Conservation (phyloP, 2,113 vertebrate species). For the Sclerurus mexicanus region DNA sequence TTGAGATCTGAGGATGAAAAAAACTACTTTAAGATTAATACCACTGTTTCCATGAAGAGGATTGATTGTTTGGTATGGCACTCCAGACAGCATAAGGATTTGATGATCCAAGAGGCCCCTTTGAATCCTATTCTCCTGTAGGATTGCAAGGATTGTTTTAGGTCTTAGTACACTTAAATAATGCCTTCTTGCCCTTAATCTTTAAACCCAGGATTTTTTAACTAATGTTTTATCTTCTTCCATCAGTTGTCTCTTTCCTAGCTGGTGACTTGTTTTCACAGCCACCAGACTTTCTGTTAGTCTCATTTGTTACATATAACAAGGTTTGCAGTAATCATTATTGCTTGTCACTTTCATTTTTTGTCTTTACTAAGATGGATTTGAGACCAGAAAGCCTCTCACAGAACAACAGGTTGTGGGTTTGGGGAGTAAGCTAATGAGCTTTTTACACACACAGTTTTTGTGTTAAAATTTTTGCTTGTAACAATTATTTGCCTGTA, state of each 20-base stretch:
- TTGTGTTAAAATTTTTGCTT: not conserved
- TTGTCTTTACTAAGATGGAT: not conserved
- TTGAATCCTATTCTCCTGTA: not conserved
- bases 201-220: conserved; percentile 20
- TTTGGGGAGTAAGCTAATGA: not conserved
- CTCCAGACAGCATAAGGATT: not conserved
- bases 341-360: not conserved
- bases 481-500: not conserved
- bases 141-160: not conserved
- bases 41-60: not conserved
- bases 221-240: conserved; percentile 7
- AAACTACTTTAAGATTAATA: not conserved
- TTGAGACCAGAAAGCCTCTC: not conserved
- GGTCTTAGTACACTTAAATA: conserved; percentile 2
- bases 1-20: not conserved
- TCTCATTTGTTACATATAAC: not conserved
- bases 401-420: not conserved
- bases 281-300: not conserved
- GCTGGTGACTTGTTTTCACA: not conserved
- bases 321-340: not conserved
- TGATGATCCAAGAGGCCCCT: not conserved
- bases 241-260: not conserved
- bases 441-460: not conserved
- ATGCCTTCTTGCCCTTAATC: conserved; percentile 36
- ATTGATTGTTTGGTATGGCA: not conserved